A percentile compares a stretch with the other conserved stretches of the same genome.
These are phyloP conservation scores for Drosophila lacertosa DNA, from an alignment of 1,140 invertebrate species.

Conservation along the genomic window DNA sequence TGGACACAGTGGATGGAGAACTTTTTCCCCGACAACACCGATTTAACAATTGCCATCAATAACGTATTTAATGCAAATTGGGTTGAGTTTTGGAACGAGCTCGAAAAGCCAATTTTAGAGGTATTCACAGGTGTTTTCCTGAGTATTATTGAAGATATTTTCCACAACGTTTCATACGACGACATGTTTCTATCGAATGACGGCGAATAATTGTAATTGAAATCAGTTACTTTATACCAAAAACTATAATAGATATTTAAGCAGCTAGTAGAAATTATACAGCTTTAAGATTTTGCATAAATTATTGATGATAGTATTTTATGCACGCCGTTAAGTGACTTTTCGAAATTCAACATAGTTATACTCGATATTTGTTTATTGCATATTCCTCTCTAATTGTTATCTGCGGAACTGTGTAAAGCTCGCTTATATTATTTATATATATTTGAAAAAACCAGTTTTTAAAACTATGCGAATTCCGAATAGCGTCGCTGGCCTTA, in stretches of 20 bases:
- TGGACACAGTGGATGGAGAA: constrained; percentile 67
- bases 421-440: constrained; percentile 10
- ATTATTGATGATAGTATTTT: no score
- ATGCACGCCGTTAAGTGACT: no score
- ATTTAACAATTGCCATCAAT: constrained; percentile 55
- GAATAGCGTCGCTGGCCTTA: constrained; percentile 25
- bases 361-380: background rate
- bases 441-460: constrained; percentile 43
- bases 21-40: constrained; percentile 62
- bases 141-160: constrained; percentile 55
- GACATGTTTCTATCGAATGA: constrained; percentile 53
- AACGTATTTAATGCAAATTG: constrained; percentile 59
- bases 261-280: no score
- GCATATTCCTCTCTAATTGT: constrained; percentile 19
- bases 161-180: constrained; percentile 58
- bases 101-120: constrained; percentile 53
- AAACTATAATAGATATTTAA: constrained; percentile 2
- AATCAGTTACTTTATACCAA: background rate
- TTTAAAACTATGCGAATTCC: constrained; percentile 31
- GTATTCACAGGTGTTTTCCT: constrained; percentile 53
- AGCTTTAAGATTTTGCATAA: no score
- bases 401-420: constrained; percentile 6
- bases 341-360: background rate
- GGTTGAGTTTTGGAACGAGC: constrained; percentile 69
- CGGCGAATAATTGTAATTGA: background rate